phyloP scores from a whole-genome alignment of 2,888 invertebrate genomes.

The Steinernema carpocapsae region DNA sequence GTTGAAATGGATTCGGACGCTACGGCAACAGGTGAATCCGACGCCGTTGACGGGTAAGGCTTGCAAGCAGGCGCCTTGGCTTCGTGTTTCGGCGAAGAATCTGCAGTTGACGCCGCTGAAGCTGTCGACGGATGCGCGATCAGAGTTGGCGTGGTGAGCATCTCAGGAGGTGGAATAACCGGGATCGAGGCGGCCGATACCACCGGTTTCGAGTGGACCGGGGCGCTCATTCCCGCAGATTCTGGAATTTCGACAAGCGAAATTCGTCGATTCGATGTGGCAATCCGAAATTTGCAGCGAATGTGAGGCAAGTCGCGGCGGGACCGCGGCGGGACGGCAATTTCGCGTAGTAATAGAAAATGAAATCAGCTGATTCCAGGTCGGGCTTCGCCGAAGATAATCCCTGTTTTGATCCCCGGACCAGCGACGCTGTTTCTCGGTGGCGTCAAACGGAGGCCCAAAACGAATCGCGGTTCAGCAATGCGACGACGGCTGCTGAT shows the following conservation, averaged over 20 bases:
- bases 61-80: conserved; percentile 43
- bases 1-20: conserved; percentile 1
- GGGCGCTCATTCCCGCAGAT: conserved; percentile 8
- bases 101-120: not conserved
- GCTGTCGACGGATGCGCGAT: conserved; percentile 19
- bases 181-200: conserved; percentile 31
- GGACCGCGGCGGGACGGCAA: not conserved
- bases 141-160: conserved; percentile 43
- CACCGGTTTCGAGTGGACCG: not conserved
- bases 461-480: no score
- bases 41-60: conserved; percentile 47
- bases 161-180: conserved; percentile 49
- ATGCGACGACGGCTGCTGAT: no score
- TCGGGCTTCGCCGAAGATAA: no score
- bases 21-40: conserved; percentile 35
- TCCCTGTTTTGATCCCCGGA: no score
- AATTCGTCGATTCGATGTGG: not conserved
- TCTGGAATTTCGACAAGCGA: no score
- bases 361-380: no score
- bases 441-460: no score
- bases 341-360: no score
- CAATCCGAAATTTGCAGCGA: not conserved
- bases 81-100: conserved; percentile 1
- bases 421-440: no score
- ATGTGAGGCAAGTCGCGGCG: not conserved